These are phyloP conservation scores for Thamnophis sirtalis DNA, from an alignment of 2,113 vertebrate species.

Conservation along the genomic window DNA sequence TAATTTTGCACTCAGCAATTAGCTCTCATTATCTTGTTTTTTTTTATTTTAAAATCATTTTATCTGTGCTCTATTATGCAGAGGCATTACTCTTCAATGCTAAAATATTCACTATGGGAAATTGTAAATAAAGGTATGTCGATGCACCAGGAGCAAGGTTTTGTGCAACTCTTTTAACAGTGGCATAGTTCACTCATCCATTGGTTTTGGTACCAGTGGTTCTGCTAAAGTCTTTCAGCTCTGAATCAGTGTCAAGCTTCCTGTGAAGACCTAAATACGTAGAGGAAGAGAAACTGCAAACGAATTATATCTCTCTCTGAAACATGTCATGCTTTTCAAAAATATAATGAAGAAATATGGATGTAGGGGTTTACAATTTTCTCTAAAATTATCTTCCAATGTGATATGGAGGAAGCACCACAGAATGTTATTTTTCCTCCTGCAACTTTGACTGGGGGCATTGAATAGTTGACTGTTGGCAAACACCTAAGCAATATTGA, in stretches of 20 bases:
- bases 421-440: background rate
- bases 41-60: slow-evolving; percentile 66
- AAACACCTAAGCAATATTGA: background rate
- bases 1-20: background rate
- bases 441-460: background rate
- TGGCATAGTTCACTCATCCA: slow-evolving; percentile 37
- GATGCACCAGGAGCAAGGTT: slow-evolving; percentile 45
- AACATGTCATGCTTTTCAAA: background rate
- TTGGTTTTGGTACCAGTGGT: slow-evolving; percentile 2
- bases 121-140: slow-evolving; percentile 50
- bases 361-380: background rate
- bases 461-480: background rate
- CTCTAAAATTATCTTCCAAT: background rate
- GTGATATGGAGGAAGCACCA: background rate
- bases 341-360: background rate
- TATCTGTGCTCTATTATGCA: slow-evolving; percentile 44
- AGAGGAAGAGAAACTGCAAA: background rate
- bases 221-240: slow-evolving; percentile 9
- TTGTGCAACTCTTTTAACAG: slow-evolving; percentile 34
- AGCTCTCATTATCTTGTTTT: fast-evolving
- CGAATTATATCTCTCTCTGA: background rate
- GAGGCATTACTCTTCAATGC: slow-evolving; percentile 58
- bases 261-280: background rate
- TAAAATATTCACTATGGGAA: slow-evolving; percentile 57
- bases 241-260: background rate